Conservation (phyloP, 2,888 invertebrate species). For the Drosophila paracracens region DNA sequence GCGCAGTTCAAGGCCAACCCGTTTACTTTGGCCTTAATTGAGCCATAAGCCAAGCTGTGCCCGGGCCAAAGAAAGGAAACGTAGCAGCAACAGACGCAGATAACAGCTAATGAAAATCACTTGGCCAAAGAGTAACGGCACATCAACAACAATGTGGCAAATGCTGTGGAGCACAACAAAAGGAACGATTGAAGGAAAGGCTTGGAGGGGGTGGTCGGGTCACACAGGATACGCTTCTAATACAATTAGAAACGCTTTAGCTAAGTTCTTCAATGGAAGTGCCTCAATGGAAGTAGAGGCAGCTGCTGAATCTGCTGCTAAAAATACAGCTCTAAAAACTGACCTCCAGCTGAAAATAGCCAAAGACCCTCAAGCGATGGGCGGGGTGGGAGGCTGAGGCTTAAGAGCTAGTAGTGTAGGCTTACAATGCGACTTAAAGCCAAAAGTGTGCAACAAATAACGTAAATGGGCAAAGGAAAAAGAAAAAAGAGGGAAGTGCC, state of each 20-base stretch:
- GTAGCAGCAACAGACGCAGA: conserved; percentile 48
- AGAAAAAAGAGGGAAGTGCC: neutral
- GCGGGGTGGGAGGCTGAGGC: neutral
- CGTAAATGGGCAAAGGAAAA: conserved; percentile 3
- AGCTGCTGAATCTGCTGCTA: conserved; percentile 22
- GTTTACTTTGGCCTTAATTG: conserved; percentile 64
- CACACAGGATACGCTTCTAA: conserved; percentile 71
- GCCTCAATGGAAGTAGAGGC: conserved; percentile 5
- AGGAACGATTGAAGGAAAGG: neutral
- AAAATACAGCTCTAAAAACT: conserved; percentile 2
- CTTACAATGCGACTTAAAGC: conserved; percentile 7
- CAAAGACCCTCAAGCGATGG: neutral
- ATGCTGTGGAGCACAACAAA: conserved; percentile 9
- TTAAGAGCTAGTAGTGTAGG: neutral
- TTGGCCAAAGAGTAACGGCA: conserved; percentile 50
- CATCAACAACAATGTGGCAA: conserved; percentile 66
- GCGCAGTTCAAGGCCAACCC: conserved; percentile 30
- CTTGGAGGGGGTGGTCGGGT: conserved; percentile 3
- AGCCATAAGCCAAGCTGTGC: conserved; percentile 66
- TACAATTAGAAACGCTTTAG: conserved; percentile 76
- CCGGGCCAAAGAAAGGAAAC: conserved; percentile 22
- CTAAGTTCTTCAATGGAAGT: conserved; percentile 64
- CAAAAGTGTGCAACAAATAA: conserved; percentile 6
- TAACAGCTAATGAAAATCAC: conserved; percentile 75
- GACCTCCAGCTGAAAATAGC: conserved; percentile 30